Percentiles rank a stretch among this genome's conserved stretches.
These are phyloP conservation scores for Etheostoma nigrum DNA, from an alignment of 2,797 vertebrate species.

Conservation along the genomic window DNA sequence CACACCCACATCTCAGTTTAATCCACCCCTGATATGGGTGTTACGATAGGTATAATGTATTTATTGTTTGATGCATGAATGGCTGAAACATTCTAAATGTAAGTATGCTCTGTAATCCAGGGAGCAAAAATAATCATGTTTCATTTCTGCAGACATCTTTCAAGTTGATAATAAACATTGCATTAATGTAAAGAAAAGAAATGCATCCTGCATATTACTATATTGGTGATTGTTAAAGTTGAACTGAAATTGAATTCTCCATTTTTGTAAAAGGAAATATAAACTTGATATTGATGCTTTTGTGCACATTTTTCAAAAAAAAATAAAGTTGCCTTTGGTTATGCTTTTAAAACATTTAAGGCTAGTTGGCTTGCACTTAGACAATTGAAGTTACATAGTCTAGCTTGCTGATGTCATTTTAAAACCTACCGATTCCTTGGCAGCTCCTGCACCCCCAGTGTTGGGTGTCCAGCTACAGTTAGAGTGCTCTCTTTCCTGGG, in stretches of 20 bases:
- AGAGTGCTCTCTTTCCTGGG: neutral
- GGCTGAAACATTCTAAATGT: conserved; percentile 41
- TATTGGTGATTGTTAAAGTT: neutral
- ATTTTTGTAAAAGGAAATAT: neutral
- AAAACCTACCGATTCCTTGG: neutral
- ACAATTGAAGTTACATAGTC: neutral
- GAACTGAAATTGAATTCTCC: neutral
- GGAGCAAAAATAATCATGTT: conserved; percentile 22
- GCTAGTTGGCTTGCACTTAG: neutral
- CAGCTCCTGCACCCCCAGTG: neutral
- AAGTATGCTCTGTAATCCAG: conserved; percentile 38
- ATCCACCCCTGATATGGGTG: conserved; percentile 77
- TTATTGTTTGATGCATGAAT: conserved; percentile 49
- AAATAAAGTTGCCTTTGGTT: neutral
- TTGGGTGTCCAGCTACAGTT: neutral
- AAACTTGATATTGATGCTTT: neutral
- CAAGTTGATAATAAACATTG: conserved; percentile 16
- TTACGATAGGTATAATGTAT: conserved; percentile 55
- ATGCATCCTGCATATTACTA: neutral
- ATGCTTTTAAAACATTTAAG: neutral
- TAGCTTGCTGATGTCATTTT: neutral
- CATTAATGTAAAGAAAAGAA: neutral
- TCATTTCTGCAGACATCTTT: conserved; percentile 16
- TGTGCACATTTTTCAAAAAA: neutral
- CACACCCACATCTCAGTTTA: conserved; percentile 53